phyloP scores from a whole-genome alignment of 2,797 vertebrate genomes.

The Sebastes flavidus region DNA sequence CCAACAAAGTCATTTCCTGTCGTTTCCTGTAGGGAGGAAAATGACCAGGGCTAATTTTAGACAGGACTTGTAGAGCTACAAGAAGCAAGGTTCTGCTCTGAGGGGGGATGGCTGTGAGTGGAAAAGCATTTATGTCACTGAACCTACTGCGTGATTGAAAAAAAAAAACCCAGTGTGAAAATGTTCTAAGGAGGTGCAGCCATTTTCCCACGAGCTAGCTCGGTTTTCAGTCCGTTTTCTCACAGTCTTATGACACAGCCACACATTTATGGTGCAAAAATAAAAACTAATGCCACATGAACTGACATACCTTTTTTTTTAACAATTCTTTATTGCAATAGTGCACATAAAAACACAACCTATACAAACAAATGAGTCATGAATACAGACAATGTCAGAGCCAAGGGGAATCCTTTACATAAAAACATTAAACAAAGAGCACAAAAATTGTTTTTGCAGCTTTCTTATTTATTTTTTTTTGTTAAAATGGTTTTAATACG shows the following conservation, averaged over 20 bases:
- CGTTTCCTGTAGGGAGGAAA: constrained; percentile 75
- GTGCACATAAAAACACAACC: no score
- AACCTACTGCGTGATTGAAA: constrained; percentile 39
- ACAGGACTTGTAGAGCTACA: constrained; percentile 50
- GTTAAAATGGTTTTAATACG: no score
- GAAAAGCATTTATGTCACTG: constrained; percentile 45
- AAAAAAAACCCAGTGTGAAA: constrained; percentile 32
- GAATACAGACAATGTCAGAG: no score
- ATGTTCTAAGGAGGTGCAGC: constrained; percentile 6
- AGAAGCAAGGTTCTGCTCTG: constrained; percentile 34
- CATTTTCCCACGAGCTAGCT: background rate
- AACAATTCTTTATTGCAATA: no score
- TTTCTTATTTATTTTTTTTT: no score
- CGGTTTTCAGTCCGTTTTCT: constrained; percentile 2
- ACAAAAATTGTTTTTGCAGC: no score
- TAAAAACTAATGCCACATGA: background rate
- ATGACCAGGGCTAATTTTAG: constrained; percentile 81
- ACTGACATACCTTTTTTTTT: background rate
- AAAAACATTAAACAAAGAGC: no score
- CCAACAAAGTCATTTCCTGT: constrained; percentile 82
- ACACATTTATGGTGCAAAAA: background rate
- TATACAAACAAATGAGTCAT: no score
- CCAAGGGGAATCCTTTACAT: no score
- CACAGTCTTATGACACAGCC: background rate
- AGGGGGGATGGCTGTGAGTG: constrained; percentile 3